Evolutionary conservation across 1,140 invertebrate species (phyloP).

Genomic region (Diachasma alloeum): DNA sequence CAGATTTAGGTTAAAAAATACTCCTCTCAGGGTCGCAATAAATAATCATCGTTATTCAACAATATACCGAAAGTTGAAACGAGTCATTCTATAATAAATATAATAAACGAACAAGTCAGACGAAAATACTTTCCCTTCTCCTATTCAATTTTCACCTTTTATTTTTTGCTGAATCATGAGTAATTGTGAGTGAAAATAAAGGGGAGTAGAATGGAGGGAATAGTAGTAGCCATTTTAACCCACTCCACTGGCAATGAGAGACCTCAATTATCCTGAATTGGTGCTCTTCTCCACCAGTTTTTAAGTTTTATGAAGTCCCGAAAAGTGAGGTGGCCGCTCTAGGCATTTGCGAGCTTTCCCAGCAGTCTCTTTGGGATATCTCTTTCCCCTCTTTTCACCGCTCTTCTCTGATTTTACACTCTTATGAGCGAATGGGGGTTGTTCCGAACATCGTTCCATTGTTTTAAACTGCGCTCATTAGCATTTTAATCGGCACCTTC

Average conservation of each 20-base stretch:
- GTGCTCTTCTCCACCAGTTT: neutral
- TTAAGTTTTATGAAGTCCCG: constrained; percentile 22
- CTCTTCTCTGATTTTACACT: neutral
- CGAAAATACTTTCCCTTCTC: neutral
- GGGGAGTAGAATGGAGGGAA: neutral
- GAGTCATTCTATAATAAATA: neutral
- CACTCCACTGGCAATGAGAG: neutral
- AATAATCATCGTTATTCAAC: too few relatives aligned
- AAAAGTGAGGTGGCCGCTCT: constrained; percentile 13
- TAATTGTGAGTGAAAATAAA: neutral
- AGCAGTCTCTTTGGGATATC: neutral
- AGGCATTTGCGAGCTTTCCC: neutral
- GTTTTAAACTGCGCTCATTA: constrained; percentile 24
- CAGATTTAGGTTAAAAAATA: too few relatives aligned
- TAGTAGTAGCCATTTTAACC: neutral
- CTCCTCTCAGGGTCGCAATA: too few relatives aligned
- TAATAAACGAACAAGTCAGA: neutral
- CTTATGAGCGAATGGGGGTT: neutral
- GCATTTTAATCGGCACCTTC: constrained; percentile 25
- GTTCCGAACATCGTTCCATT: constrained; percentile 14
- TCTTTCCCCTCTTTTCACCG: neutral
- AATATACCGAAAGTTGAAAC: neutral
- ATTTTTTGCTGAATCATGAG: neutral
- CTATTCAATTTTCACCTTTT: neutral
- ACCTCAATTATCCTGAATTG: constrained; percentile 17